Evolutionary conservation across 2,797 vertebrate species (phyloP), one percentile per base, ranked within the genome.

Genomic region (Thunnus albacares): DNA sequence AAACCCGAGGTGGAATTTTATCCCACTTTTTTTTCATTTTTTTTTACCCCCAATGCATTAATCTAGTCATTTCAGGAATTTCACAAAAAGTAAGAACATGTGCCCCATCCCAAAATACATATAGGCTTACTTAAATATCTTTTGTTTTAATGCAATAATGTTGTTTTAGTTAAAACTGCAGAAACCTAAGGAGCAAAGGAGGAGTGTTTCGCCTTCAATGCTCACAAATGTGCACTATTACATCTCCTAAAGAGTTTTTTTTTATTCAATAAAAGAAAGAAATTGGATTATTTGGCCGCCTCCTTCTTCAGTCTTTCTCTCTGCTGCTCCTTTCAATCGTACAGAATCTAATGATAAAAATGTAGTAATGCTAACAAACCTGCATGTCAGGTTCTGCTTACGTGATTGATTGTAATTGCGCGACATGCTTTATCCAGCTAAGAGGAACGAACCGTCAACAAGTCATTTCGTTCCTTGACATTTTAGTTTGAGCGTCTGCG

Each of bases 1-100:
- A 72, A 79, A 80, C 67, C 70, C 17, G 17, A 75, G 47, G 51
- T 6, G 61, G 26, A 71, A 61, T 28, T 80, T 28, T 53, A 65
- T 80, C 65, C 43, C 38, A 33, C 64, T 77, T 65, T 69, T 51
- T 63, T 49, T 47, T 17, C 5, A 6, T 18, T 18, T 47, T 47
- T 47, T 47, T 17, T 49, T 17, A 45, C 13, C 43, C 43, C 14
- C 17, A 17, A 45, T 45, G 5, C 22, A 43, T 64, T 58, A 18
- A 55, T 62, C 8, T 18, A 49, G 6, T 49, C 6, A 7, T 18
- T 49, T 49, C 17, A 49, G 38, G 11, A 38, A 11, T 17, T 45
- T 15, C 5, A 45, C 43, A 45, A 17, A 45, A 5, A 45, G 43
- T 5, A 45, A 45, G 5, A 15, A 45, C 17, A 45, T 6, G 15